Conservation (phyloP, 2,888 invertebrate genomes). For the Xestia ashworthii region DNA sequence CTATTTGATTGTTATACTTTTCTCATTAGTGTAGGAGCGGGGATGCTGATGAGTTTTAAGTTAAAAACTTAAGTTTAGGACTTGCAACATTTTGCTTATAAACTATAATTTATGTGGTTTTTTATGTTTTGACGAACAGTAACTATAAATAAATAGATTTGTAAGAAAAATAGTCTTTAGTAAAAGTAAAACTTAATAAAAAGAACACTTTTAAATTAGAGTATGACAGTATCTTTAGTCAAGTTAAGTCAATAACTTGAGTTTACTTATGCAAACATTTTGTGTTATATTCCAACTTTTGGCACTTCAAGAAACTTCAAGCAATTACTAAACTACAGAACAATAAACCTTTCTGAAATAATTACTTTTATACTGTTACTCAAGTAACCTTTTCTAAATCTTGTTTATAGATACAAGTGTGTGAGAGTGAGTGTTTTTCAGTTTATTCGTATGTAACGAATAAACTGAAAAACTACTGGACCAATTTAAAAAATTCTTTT, state of each 20-base stretch:
- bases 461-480: too few species aligned
- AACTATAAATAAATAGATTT: neutral
- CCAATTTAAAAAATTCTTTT: too few species aligned
- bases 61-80: neutral
- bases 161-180: neutral
- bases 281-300: neutral
- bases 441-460: too few species aligned
- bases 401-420: neutral
- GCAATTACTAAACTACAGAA: neutral
- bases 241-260: neutral
- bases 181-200: too few species aligned
- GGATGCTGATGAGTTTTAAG: neutral
- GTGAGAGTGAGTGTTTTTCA: too few species aligned
- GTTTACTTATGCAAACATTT: neutral
- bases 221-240: neutral
- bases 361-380: neutral
- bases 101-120: neutral
- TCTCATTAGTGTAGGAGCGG: neutral
- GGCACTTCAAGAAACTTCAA: neutral
- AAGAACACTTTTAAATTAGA: too few species aligned
- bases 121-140: neutral
- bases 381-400: neutral
- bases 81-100: neutral
- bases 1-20: constrained; percentile 34
- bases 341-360: neutral